Conservation (phyloP, 2,113 vertebrate genomes). For the Psettodes erumei region DNA sequence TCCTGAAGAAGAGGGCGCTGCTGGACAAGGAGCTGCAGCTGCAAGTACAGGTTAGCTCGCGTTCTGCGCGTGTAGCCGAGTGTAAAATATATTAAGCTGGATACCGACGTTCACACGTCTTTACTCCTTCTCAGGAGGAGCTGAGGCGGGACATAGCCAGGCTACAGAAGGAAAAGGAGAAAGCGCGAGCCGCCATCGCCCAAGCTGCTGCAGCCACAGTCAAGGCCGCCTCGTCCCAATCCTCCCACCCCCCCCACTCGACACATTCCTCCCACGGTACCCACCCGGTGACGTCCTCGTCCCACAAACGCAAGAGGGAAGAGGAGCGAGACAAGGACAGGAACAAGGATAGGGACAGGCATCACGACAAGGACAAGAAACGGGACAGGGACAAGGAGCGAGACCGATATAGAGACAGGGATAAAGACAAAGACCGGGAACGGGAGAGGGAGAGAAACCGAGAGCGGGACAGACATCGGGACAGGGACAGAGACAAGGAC, state of each 20-base stretch:
- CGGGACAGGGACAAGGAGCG: constrained; percentile 62
- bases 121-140: constrained; percentile 88
- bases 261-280: constrained; percentile 64
- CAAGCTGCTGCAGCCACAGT: constrained; percentile 75
- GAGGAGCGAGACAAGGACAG: constrained; percentile 84
- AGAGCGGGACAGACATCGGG: constrained; percentile 44
- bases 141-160: constrained; percentile 90
- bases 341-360: constrained; percentile 57
- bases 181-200: constrained; percentile 85
- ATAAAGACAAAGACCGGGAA: constrained; percentile 25
- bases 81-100: neutral
- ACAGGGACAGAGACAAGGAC: constrained; percentile 51
- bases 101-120: neutral
- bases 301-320: constrained; percentile 93
- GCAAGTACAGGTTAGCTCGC: constrained; percentile 91
- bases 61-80: neutral
- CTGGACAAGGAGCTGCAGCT: constrained; percentile 98
- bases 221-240: constrained; percentile 58
- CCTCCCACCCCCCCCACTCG: constrained; percentile 51
- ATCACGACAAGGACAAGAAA: constrained; percentile 72
- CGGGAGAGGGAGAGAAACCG: constrained; percentile 66
- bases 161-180: constrained; percentile 92
- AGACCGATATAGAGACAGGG: constrained; percentile 57
- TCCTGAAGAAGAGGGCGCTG: constrained; percentile 95
- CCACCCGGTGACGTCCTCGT: constrained; percentile 24